Conservation (phyloP, 2,797 vertebrate species). For the Notolepis coatsorum region DNA sequence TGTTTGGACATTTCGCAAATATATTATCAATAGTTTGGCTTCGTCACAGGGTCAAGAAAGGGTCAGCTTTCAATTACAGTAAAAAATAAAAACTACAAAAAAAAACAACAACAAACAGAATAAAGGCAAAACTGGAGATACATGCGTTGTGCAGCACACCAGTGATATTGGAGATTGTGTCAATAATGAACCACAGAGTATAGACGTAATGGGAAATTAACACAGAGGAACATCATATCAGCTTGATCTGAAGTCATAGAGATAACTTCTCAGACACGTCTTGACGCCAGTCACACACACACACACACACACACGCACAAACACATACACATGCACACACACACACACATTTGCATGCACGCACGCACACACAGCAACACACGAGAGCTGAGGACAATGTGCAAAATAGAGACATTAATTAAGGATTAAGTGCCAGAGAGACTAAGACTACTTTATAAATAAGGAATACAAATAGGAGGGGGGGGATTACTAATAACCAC, state of each 20-base stretch:
- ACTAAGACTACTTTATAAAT: conserved; percentile 79
- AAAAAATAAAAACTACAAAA: no score
- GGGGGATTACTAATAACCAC: no score
- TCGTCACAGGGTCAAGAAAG: no score
- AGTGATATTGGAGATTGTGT: not conserved
- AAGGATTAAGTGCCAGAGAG: conserved; percentile 76
- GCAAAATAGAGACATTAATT: conserved; percentile 79
- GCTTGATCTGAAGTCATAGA: conserved; percentile 68
- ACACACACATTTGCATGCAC: conserved; percentile 7
- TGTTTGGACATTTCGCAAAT: no score
- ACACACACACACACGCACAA: conserved; percentile 21
- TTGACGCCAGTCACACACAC: conserved; percentile 24
- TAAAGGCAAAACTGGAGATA: no score
- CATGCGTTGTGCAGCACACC: not conserved
- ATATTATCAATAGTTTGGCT: no score
- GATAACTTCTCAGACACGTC: conserved; percentile 69
- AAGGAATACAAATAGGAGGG: conserved; percentile 61
- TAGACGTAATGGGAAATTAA: conserved; percentile 8
- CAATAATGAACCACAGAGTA: not conserved
- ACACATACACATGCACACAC: conserved; percentile 27
- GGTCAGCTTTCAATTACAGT: no score
- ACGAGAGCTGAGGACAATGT: conserved; percentile 59
- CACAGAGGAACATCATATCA: conserved; percentile 32
- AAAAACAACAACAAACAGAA: no score
- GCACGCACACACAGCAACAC: not conserved